These are phyloP conservation scores for Nephotettix cincticeps DNA, from an alignment of 1,140 invertebrate species.

Conservation along the genomic window DNA sequence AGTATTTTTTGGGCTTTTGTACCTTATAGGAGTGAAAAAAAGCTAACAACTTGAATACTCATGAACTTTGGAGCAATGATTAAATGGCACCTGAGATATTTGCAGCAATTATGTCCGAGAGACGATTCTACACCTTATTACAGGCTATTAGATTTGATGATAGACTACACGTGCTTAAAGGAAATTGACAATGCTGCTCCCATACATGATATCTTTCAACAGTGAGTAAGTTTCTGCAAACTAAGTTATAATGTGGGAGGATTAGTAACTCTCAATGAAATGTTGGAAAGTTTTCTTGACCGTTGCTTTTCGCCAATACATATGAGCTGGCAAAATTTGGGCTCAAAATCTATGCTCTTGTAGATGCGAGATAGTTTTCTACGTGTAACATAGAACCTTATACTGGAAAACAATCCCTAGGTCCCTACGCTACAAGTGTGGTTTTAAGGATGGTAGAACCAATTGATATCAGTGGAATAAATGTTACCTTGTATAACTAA, in stretches of 20 bases:
- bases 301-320: constrained; percentile 5
- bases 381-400: not conserved
- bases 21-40: too few species aligned
- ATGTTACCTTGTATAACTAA: constrained; percentile 47
- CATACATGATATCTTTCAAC: not conserved
- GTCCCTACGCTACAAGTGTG: not conserved
- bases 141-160: not conserved
- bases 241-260: not conserved
- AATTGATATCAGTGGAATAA: constrained; percentile 42
- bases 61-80: not conserved
- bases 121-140: not conserved
- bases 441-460: not conserved
- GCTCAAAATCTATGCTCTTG: constrained; percentile 8
- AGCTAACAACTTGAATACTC: too few species aligned
- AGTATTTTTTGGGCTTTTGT: not conserved
- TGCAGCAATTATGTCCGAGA: not conserved
- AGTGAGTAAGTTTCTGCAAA: not conserved
- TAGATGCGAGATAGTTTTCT: not conserved
- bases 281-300: not conserved
- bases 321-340: constrained; percentile 5
- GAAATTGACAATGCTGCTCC: not conserved
- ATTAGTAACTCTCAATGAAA: not conserved
- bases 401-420: not conserved
- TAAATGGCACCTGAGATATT: not conserved
- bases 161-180: not conserved